Evolutionary conservation across 2,113 vertebrate genomes (phyloP), one percentile per base, ranked within the genome.

Genomic region (Dasypus novemcinctus): DNA sequence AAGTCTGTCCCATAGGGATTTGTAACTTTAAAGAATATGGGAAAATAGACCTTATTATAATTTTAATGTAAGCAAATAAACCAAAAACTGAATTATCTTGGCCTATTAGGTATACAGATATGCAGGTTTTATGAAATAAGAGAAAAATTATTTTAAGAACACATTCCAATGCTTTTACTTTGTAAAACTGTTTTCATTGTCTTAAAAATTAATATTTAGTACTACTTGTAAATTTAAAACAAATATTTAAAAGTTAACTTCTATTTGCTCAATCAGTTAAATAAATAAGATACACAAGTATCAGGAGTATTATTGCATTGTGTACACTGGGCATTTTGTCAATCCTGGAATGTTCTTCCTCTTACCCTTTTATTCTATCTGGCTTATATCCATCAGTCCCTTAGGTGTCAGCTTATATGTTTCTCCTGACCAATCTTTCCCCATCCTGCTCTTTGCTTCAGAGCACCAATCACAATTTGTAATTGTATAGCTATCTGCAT

Each of bases 131-230:
- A 49, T 91, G 81, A 69, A 49, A 57, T 64, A 41, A 68, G 11
- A 87, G 49, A 90, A 90, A 94, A 87, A 52, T 29, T 4, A 59
- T 46, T 86, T 78, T 89, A 95, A 87, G 38, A 95, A 93, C 1
- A 85, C 66, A 85, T 61, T 86, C 54, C 83, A 75, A 46, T 89
- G 36, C 43, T 72, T 83, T 92, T 72, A 74, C 12, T 13, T 68
- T 83, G 49, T 27, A 89, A 94, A 80, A 74, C 36, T 78, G 54
- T 84, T 66, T 87, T 36, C n/a, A 33, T 5, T 89, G 10, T 72
- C 93, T 74, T 74, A 87, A 91, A 95, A 75, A 75, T 87, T 80
- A 92, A 91, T 90, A 57, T 75, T 91, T 87, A 94, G 90, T 29
- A 84, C 41, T 90, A 66, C 29, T 69, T 75, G 41, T 75, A 25